Evolutionary conservation across 2,797 vertebrate genomes (phyloP), one percentile per base, ranked within the genome.

Genomic region (Microctenopoma lineatum): DNA sequence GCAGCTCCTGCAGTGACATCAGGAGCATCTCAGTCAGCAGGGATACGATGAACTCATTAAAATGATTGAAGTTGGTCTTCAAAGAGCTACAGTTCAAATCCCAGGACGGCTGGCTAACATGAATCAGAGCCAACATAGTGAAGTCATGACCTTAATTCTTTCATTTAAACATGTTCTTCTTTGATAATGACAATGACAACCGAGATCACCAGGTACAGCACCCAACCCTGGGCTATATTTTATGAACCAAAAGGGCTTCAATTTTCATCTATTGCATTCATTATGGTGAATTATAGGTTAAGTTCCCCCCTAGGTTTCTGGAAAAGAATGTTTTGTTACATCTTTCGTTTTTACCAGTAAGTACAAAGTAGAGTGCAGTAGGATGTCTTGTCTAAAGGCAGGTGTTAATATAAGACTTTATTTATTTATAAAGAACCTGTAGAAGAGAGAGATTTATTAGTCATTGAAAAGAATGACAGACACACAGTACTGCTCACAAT

Each of bases 1-100:
- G 70, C 18, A 70, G 83, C 84, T 79, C 66, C 59, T 36, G 65
- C 58, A 84, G 79, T 88, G 85, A 85, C 85, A 87, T 82, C 75
- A 73, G 79, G 82, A 79, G 83, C 70, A 66, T 87, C 75, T 88
- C 79, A 58, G 84, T 86, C 84, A 85, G 79, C 73, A 69, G 74
- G 58, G 52, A 80, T 79, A 82, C 77, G 84, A 85, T 86, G 82
- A 85, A 85, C 74, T 90, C 86, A 89, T 92, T 92, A 90, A 87
- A 84, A 82, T 91, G 89, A 91, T 89, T 90, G 87, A 92, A 80
- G 87, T 63, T 65, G 78, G 77, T 85, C 87, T 87, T 87, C 83
- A 86, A 89, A 85, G 85, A 79, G 71, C 72, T 44, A 71, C 84
- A 59, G 83, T 85, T 90, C 80, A 88, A 90, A 87, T 87, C 89